phyloP scores from a whole-genome alignment of 2,888 invertebrate species.

The Xylocampa areola region DNA sequence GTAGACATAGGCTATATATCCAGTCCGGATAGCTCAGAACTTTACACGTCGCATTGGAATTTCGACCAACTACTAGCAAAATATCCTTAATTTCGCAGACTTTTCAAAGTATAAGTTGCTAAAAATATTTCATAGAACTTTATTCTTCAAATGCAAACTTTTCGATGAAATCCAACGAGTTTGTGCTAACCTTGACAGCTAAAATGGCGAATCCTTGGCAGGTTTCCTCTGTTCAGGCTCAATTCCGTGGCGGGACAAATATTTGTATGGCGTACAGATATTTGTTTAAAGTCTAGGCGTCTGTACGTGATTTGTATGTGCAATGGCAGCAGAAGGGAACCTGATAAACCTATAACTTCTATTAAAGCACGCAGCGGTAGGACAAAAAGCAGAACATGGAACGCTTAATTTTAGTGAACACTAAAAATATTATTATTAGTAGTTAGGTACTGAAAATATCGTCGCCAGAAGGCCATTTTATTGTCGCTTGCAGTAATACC shows the following conservation, averaged over 20 bases:
- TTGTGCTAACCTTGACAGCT: conserved; percentile 7
- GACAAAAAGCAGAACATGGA: neutral
- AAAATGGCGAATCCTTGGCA: conserved; percentile 3
- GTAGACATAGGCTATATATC: no score
- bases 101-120: no score
- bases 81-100: no score
- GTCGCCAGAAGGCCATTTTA: conserved; percentile 16
- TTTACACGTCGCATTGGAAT: no score
- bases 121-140: no score
- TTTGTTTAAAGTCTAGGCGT: conserved; percentile 19
- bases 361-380: no score
- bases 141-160: no score
- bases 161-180: neutral
- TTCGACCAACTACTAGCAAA: no score
- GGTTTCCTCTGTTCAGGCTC: conserved; percentile 13
- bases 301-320: conserved; percentile 28
- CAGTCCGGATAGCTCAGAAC: no score
- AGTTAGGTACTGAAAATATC: conserved; percentile 8
- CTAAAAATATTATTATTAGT: neutral
- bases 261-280: conserved; percentile 9
- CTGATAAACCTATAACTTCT: neutral
- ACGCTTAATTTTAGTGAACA: neutral
- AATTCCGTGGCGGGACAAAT: conserved; percentile 18
- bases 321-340: neutral
- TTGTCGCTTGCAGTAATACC: conserved; percentile 12